These are phyloP conservation scores for Seira sanloemensis DNA, from an alignment of 2,888 invertebrate genomes.

Conservation along the genomic window DNA sequence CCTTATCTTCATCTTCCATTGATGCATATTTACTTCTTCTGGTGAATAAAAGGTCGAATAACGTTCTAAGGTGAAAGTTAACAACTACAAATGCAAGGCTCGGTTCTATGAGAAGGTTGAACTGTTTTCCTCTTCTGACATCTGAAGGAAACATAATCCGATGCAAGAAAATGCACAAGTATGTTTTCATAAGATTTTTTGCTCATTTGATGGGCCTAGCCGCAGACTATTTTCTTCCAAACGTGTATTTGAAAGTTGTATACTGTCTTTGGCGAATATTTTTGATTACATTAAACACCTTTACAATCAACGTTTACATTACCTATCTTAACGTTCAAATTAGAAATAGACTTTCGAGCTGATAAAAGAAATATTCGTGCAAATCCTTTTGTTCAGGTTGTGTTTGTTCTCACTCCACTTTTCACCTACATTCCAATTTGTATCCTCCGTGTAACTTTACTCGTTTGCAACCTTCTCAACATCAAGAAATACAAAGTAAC, in stretches of 20 bases:
- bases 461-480: background rate
- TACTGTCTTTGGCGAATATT: conserved; percentile 2
- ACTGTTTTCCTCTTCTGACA: too few relatives aligned
- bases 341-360: background rate
- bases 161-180: background rate
- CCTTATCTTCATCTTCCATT: too few relatives aligned
- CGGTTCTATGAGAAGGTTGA: too few relatives aligned
- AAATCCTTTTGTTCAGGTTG: background rate
- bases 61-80: too few relatives aligned
- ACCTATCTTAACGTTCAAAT: background rate
- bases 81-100: too few relatives aligned
- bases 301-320: conserved; percentile 6
- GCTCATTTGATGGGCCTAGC: background rate
- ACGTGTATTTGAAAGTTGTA: background rate
- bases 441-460: background rate
- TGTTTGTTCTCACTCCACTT: conserved; percentile 11
- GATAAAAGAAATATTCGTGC: background rate
- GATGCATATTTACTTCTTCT: too few relatives aligned
- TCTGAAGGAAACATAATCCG: background rate
- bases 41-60: too few relatives aligned
- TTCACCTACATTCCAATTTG: conserved; percentile 11
- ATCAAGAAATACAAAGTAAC: background rate
- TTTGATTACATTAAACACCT: background rate
- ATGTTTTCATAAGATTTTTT: background rate
- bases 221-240: background rate